Evolutionary conservation across 2,113 vertebrate species (phyloP), one percentile per base, ranked within the genome.

Genomic region (Noturus placidus): DNA sequence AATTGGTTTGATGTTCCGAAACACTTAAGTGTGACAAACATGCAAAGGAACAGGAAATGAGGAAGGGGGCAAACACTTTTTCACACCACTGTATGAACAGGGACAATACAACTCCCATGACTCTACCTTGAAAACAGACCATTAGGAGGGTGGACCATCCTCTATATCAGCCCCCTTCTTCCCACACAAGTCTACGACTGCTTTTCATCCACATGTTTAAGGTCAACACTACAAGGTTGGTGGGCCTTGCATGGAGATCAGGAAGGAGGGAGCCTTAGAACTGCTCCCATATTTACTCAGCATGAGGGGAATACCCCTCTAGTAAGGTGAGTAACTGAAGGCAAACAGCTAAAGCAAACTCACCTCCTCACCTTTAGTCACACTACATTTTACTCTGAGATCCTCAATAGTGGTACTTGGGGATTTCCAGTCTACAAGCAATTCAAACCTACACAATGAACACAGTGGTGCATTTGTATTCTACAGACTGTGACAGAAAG

Each of bases 101-200:
- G 89, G 87, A 91, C 89, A 91, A 91, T 87, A 61, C 57, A 52
- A 79, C 82, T 87, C 30, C 83, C 84, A 38, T 87, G 78, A 17
- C 74, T 83, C 59, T 72, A 82, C 72, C 33, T 61, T 83, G 80
- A 84, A 88, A 79, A 82, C 87, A 85, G 80, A 90, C 87, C 42
- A 84, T 87, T 76, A 80, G 87, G 82, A 87, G 72, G 79, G 70
- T 88, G 72, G 90, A 78, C 86, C 89, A 91, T 85, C 83, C 87
- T 88, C 70, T 42, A 42, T 1, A 67, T 85, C 77, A 84, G 74
- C 65, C 84, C 57, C 84, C 74, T 63, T 80, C 63, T 57, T 80
- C 38, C 84, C 80, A 83, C 57, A 72, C 84, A 86, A 79, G 38
- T 83, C 86, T 88, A 42, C 0, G 83, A 74, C 83, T 63, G 81